Conservation (phyloP, 2,888 invertebrate genomes). For the Diarsia brunnea region DNA sequence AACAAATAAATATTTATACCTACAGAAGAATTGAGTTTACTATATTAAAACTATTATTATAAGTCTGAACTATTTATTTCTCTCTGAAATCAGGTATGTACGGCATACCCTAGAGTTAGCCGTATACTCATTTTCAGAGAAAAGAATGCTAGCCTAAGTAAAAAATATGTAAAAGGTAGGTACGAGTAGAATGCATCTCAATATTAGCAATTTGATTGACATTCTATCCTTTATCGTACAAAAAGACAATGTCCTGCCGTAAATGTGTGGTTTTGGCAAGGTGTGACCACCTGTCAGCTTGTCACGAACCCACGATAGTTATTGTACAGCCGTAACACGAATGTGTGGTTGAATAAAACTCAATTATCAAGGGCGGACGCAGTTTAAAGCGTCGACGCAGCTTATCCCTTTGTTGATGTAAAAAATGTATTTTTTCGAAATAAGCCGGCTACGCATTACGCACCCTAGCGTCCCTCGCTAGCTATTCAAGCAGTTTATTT, state of each 20-base stretch:
- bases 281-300: constrained; percentile 80
- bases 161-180: neutral
- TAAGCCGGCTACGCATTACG: constrained; percentile 22
- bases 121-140: neutral
- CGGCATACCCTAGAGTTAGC: neutral
- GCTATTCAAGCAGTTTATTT: constrained; percentile 51
- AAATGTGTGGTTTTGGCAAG: constrained; percentile 26
- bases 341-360: constrained; percentile 70
- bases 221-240: constrained; percentile 27
- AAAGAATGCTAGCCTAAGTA: neutral
- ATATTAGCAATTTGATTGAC: constrained; percentile 14
- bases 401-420: constrained; percentile 68
- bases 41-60: neutral
- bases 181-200: neutral
- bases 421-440: constrained; percentile 72
- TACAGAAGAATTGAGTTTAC: neutral
- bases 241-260: constrained; percentile 22
- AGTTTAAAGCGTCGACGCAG: constrained; percentile 79
- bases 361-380: constrained; percentile 77
- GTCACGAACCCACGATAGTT: constrained; percentile 64
- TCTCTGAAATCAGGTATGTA: too few relatives aligned
- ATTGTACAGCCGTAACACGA: constrained; percentile 35
- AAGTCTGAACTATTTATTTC: neutral
- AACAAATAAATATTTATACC: too few relatives aligned
- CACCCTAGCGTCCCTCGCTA: constrained; percentile 65